These are phyloP conservation scores for Acrobeloides nanus DNA, from an alignment of 2,888 invertebrate genomes.

Conservation along the genomic window DNA sequence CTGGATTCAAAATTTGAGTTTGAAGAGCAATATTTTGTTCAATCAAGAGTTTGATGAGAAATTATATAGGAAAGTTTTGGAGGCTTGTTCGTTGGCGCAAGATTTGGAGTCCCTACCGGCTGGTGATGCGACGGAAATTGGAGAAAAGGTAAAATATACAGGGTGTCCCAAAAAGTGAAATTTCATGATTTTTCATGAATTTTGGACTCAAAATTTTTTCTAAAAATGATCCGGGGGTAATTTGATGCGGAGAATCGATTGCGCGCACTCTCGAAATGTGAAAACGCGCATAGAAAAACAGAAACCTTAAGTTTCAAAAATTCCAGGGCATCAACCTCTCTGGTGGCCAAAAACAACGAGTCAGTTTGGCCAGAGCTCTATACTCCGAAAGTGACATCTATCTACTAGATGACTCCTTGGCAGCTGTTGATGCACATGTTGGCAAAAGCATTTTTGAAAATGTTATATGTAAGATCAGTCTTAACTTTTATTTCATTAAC, in stretches of 20 bases:
- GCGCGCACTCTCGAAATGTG: no score
- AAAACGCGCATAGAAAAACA: no score
- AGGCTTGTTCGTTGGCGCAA: conserved; percentile 39
- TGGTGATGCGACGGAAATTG: conserved; percentile 48
- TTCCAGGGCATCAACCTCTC: conserved; percentile 49
- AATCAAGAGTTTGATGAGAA: conserved; percentile 29
- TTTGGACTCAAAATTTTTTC: no score
- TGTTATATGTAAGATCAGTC: conserved; percentile 62
- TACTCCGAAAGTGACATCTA: conserved; percentile 81
- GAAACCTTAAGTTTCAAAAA: no score
- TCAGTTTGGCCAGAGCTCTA: conserved; percentile 81
- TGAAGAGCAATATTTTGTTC: conserved; percentile 86
- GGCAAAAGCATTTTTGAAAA: conserved; percentile 94
- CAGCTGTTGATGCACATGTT: conserved; percentile 92
- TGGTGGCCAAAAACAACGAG: conserved; percentile 61
- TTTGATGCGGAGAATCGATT: no score
- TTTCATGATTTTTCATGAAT: no score
- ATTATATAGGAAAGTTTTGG: conserved; percentile 34
- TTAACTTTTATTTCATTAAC: conserved; percentile 14
- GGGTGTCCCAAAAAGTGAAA: no score
- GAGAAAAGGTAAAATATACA: conserved; percentile 49
- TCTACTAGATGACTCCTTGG: conserved; percentile 85
- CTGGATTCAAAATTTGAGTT: conserved; percentile 93
- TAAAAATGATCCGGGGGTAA: no score
- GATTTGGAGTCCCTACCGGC: conserved; percentile 39